Evolutionary conservation across 2,113 vertebrate genomes (phyloP).

Genomic region (Gobio gobio): DNA sequence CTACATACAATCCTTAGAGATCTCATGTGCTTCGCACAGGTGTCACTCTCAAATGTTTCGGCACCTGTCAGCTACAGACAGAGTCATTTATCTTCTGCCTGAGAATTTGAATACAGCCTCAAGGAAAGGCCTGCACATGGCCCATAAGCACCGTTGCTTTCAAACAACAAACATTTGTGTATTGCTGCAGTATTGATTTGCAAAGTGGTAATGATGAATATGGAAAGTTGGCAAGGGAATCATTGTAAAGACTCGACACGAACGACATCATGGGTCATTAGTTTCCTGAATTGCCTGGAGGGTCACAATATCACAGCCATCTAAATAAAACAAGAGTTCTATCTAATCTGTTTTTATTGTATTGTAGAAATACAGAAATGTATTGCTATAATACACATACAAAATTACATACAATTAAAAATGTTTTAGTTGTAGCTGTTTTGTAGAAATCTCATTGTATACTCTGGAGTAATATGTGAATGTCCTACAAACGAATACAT

Average conservation of each 20-base stretch:
- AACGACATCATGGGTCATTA: neutral
- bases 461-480: neutral
- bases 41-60: constrained; percentile 24
- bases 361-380: constrained; percentile 12
- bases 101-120: constrained; percentile 31
- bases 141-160: constrained; percentile 48
- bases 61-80: constrained; percentile 32
- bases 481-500: neutral
- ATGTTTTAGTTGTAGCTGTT: neutral
- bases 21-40: constrained; percentile 14
- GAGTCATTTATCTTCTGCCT: constrained; percentile 16
- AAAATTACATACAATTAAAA: neutral
- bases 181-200: constrained; percentile 32
- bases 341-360: neutral
- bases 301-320: neutral
- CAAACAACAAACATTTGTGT: constrained; percentile 49
- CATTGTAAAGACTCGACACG: constrained; percentile 59
- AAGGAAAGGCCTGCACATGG: constrained; percentile 15
- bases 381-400: neutral
- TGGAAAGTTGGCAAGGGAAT: constrained; percentile 8
- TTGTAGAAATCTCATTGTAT: neutral
- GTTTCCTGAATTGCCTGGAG: neutral
- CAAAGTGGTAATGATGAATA: constrained; percentile 28
- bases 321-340: neutral
- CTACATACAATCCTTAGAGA: neutral